Conservation (phyloP, 2,797 vertebrate genomes). For the Cossypha heuglini region DNA sequence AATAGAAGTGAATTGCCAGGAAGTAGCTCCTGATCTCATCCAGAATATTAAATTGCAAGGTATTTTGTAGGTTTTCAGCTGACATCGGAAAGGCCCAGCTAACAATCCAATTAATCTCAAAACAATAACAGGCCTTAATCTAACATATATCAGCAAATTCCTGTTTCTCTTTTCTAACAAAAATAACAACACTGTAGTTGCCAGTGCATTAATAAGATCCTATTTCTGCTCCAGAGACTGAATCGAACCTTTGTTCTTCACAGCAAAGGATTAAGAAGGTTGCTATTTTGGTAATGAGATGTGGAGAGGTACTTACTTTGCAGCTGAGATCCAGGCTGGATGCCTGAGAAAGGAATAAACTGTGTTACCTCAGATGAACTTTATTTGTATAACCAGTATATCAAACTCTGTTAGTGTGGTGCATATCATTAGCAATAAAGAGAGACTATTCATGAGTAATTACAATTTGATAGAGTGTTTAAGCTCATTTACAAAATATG, state of each 20-base stretch:
- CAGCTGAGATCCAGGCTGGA: slow-evolving; percentile 56
- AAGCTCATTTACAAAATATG: slow-evolving; percentile 41
- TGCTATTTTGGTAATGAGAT: slow-evolving; percentile 75
- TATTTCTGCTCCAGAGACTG: slow-evolving; percentile 73
- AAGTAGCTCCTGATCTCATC: slow-evolving; percentile 18
- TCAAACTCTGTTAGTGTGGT: slow-evolving; percentile 27
- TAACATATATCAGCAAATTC: slow-evolving; percentile 78
- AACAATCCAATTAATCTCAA: slow-evolving; percentile 71
- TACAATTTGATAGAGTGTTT: slow-evolving; percentile 40
- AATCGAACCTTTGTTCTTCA: slow-evolving; percentile 75
- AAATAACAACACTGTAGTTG: slow-evolving; percentile 77
- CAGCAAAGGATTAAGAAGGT: slow-evolving; percentile 73
- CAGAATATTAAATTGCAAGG: slow-evolving; percentile 46
- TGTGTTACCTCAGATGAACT: slow-evolving; percentile 74
- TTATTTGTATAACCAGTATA: slow-evolving; percentile 48
- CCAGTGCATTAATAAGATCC: slow-evolving; percentile 79
- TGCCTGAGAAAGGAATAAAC: slow-evolving; percentile 64
- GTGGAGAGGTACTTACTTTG: slow-evolving; percentile 62
- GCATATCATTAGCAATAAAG: slow-evolving; percentile 49
- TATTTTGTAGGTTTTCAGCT: slow-evolving; percentile 22
- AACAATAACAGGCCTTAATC: slow-evolving; percentile 74
- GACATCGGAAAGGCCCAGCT: slow-evolving; percentile 45
- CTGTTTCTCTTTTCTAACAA: slow-evolving; percentile 78
- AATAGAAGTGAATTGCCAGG: neutral
- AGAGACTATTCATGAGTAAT: slow-evolving; percentile 60